Conservation (phyloP, 1,140 invertebrate genomes). For the honey bee (Apis mellifera) region DNA sequence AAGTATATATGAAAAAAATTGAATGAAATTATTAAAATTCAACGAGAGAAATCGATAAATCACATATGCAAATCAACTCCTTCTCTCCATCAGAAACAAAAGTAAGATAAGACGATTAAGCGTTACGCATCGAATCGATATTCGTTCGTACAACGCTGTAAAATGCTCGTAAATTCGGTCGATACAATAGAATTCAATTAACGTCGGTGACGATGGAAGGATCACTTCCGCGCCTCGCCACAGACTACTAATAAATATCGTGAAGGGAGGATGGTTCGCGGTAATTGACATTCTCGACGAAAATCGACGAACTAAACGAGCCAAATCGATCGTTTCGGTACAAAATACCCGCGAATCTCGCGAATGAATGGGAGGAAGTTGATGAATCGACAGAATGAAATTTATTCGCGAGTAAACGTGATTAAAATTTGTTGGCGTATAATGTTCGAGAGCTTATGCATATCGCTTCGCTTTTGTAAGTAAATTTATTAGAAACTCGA, state of each 20-base stretch:
- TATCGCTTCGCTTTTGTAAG: no score
- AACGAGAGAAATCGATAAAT: no score
- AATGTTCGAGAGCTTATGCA: no score
- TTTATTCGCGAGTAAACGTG: not conserved
- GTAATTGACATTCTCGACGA: constrained; percentile 16
- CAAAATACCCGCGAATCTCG: not conserved
- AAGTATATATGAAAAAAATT: no score
- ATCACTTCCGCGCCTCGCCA: not conserved
- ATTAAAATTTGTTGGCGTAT: not conserved
- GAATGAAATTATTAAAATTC: no score
- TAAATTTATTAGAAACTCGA: no score
- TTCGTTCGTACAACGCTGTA: not conserved
- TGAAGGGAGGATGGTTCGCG: not conserved
- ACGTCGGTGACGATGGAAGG: not conserved
- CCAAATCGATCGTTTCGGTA: not conserved
- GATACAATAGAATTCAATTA: constrained; percentile 26
- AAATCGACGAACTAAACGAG: not conserved
- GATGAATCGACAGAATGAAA: not conserved
- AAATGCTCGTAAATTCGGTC: constrained; percentile 17
- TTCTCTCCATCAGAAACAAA: no score
- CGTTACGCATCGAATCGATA: not conserved
- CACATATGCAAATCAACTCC: no score
- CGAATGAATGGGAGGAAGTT: not conserved
- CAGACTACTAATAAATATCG: constrained; percentile 16
- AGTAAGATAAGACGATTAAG: not conserved